A percentile compares a stretch with the other conserved stretches of the same genome.
Conservation (phyloP, 1,140 invertebrate genomes). For the Zaprionus gabonicus region DNA sequence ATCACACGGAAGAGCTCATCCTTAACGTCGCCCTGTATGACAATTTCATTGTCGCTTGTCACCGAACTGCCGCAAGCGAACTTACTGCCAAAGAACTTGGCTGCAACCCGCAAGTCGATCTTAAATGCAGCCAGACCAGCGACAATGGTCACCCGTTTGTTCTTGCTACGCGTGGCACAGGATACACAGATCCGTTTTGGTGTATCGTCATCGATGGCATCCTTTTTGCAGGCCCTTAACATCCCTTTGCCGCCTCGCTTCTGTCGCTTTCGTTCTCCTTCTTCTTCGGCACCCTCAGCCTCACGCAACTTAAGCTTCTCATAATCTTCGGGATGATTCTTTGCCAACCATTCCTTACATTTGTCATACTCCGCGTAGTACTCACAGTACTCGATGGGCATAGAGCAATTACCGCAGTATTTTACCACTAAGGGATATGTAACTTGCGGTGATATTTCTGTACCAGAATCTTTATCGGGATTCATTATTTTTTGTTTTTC, state of each 20-base stretch:
- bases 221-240: constrained; percentile 16
- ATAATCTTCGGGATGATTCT: constrained; percentile 95
- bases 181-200: constrained; percentile 94
- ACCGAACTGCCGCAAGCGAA: constrained; percentile 99
- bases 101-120: constrained; percentile 98
- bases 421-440: constrained; percentile 93
- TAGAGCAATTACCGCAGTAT: constrained; percentile 97
- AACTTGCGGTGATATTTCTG: constrained; percentile 64
- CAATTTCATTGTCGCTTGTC: constrained; percentile 98
- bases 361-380: constrained; percentile 98
- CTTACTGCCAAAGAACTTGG: constrained; percentile 98
- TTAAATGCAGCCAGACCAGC: constrained; percentile 94
- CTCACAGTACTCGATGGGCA: constrained; percentile 98
- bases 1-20: constrained; percentile 98
- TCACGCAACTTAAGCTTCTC: constrained; percentile 90
- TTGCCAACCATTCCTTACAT: constrained; percentile 97
- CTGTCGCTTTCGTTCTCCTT: constrained; percentile 34
- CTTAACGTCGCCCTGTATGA: constrained; percentile 98
- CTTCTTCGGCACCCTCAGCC: constrained; percentile 39
- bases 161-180: constrained; percentile 96
- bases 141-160: constrained; percentile 97
- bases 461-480: not conserved
- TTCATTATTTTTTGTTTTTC: constrained; percentile 21
- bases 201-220: constrained; percentile 88
- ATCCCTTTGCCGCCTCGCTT: constrained; percentile 36